Evolutionary conservation across 2,797 vertebrate genomes (phyloP).

Genomic region (Micropoecilia bifurca): DNA sequence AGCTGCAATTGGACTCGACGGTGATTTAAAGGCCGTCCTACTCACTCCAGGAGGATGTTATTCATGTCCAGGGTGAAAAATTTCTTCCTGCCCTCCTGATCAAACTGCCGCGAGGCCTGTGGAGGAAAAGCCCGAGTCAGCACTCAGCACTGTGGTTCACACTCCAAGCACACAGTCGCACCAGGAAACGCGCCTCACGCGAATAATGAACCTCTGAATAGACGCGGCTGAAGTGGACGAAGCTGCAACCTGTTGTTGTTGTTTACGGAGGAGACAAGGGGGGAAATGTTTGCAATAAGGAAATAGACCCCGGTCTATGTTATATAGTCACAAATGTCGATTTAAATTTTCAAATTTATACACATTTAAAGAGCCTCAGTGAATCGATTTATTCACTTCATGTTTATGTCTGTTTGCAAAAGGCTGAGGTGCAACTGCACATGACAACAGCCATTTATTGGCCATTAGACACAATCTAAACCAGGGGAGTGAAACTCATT

Average conservation of each 20-base stretch:
- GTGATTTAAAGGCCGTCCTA: constrained; percentile 69
- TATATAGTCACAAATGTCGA: too few species aligned
- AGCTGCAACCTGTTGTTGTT: neutral
- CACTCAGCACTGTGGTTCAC: constrained; percentile 34
- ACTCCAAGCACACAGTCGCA: constrained; percentile 17
- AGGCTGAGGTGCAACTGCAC: too few species aligned
- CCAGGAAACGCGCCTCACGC: constrained; percentile 23
- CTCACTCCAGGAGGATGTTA: constrained; percentile 98
- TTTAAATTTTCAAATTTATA: too few species aligned
- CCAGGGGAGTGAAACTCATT: too few species aligned
- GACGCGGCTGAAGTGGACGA: neutral
- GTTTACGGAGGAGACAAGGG: too few species aligned
- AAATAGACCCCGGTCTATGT: too few species aligned
- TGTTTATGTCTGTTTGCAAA: too few species aligned
- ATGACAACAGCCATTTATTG: too few species aligned
- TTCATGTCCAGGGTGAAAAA: constrained; percentile 99
- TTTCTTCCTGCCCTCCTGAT: constrained; percentile 98
- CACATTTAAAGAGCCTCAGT: too few species aligned
- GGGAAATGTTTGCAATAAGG: too few species aligned
- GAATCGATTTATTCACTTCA: too few species aligned
- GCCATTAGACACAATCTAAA: too few species aligned
- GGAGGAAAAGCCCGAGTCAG: constrained; percentile 65
- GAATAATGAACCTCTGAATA: neutral
- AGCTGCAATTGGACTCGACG: constrained; percentile 34
- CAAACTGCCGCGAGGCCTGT: constrained; percentile 95